phyloP scores from a whole-genome alignment of 2,888 invertebrate species.

The Athripsodes cinereus region DNA sequence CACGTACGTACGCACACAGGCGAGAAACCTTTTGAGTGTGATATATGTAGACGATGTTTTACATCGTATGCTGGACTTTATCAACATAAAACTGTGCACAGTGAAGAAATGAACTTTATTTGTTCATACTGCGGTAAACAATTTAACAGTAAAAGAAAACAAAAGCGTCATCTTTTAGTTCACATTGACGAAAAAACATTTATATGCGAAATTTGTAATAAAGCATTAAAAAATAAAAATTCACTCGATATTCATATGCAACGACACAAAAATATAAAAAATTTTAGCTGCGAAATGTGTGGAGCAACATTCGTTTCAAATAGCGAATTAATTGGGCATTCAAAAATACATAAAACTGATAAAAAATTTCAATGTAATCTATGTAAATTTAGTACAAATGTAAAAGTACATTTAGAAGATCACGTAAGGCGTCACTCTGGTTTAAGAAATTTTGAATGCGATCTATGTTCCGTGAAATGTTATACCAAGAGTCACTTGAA shows the following conservation, averaged over 20 bases:
- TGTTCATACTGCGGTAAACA: conserved; percentile 46
- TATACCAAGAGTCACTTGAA: conserved; percentile 35
- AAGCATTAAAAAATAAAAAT: conserved; percentile 40
- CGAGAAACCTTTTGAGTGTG: conserved; percentile 41
- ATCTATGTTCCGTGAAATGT: conserved; percentile 34
- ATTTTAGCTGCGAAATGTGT: conserved; percentile 47
- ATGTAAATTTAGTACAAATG: conserved; percentile 41
- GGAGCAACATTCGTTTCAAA: conserved; percentile 45
- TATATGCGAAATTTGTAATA: conserved; percentile 40
- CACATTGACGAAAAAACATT: conserved; percentile 36
- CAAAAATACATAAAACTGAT: conserved; percentile 36
- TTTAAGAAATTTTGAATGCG: conserved; percentile 40
- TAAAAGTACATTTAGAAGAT: conserved; percentile 39
- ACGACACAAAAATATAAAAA: conserved; percentile 42
- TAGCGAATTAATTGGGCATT: conserved; percentile 43
- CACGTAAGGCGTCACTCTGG: conserved; percentile 45
- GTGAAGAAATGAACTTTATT: conserved; percentile 37
- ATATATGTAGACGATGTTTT: conserved; percentile 41
- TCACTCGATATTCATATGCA: conserved; percentile 40
- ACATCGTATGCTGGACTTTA: conserved; percentile 42
- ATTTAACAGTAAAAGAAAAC: conserved; percentile 43
- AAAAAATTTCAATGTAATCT: conserved; percentile 30
- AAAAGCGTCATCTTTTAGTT: conserved; percentile 41
- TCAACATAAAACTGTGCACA: conserved; percentile 43
- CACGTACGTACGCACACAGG: conserved; percentile 44